These are phyloP conservation scores for Colaptes auratus DNA, from an alignment of 2,113 vertebrate genomes.

Conservation along the genomic window DNA sequence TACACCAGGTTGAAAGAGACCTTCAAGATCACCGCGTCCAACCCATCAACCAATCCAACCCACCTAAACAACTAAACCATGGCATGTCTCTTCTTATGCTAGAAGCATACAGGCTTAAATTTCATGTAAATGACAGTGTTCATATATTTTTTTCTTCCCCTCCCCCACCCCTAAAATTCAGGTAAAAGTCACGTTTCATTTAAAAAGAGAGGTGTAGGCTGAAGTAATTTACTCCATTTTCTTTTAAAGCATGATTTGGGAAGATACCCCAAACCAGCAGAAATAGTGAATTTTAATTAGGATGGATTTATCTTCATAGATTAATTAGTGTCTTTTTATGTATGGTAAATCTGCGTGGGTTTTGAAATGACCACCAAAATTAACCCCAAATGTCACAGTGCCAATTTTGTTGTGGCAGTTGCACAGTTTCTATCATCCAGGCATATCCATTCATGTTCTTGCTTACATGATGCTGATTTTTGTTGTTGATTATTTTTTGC, in stretches of 20 bases:
- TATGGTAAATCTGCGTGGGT: not conserved
- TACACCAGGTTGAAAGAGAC: no score
- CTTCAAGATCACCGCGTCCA: no score
- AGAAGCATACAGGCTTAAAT: not conserved
- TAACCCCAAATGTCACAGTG: not conserved
- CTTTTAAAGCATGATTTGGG: not conserved
- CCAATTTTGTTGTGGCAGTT: not conserved
- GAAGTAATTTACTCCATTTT: not conserved
- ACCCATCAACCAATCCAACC: no score
- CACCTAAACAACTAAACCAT: no score
- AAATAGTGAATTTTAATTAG: not conserved
- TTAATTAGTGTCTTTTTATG: not conserved
- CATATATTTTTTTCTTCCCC: no score
- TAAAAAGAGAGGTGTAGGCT: not conserved
- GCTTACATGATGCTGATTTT: not conserved
- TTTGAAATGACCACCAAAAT: not conserved
- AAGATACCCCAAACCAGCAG: not conserved
- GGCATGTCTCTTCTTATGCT: not conserved
- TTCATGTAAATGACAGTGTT: not conserved
- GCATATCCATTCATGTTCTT: not conserved
- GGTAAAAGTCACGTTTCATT: not conserved
- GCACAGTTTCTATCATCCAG: not conserved
- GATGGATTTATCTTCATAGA: not conserved
- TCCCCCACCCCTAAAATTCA: not conserved
- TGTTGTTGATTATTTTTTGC: not conserved